These are phyloP conservation scores for Drosophila eohydei DNA, from an alignment of 2,888 invertebrate genomes.

Conservation along the genomic window DNA sequence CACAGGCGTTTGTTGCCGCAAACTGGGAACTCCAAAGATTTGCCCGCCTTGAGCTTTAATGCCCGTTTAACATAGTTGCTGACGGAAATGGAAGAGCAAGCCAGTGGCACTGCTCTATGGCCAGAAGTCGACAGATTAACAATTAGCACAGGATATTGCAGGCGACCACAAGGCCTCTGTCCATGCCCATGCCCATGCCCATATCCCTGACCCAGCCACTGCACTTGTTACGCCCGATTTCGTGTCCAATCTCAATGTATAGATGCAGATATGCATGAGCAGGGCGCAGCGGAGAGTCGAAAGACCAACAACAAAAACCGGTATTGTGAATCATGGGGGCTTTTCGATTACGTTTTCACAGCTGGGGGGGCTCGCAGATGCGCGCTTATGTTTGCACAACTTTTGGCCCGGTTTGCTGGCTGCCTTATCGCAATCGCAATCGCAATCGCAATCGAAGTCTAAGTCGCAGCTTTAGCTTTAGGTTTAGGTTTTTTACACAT, in stretches of 20 bases:
- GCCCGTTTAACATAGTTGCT: conserved; percentile 34
- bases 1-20: conserved; percentile 19
- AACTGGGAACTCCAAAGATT: conserved; percentile 47
- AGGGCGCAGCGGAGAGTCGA: conserved; percentile 3
- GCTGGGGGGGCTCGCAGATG: neutral
- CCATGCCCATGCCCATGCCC: neutral
- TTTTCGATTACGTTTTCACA: conserved; percentile 17
- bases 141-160: conserved; percentile 35
- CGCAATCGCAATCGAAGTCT: neutral
- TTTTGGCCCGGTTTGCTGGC: conserved; percentile 14
- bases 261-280: conserved; percentile 4
- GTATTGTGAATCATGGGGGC: conserved; percentile 19
- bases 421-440: neutral
- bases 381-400: conserved; percentile 14
- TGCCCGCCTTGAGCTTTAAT: conserved; percentile 21
- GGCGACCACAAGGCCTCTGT: conserved; percentile 18
- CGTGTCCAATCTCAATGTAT: conserved; percentile 9
- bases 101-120: neutral
- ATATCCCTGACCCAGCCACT: neutral
- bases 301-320: conserved; percentile 8
- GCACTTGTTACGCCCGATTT: conserved; percentile 3
- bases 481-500: conserved; percentile 34
- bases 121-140: conserved; percentile 13
- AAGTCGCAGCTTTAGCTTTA: conserved; percentile 3
- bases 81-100: conserved; percentile 30